Conservation (phyloP, 2,888 invertebrate genomes). For the Belgica antarctica region DNA sequence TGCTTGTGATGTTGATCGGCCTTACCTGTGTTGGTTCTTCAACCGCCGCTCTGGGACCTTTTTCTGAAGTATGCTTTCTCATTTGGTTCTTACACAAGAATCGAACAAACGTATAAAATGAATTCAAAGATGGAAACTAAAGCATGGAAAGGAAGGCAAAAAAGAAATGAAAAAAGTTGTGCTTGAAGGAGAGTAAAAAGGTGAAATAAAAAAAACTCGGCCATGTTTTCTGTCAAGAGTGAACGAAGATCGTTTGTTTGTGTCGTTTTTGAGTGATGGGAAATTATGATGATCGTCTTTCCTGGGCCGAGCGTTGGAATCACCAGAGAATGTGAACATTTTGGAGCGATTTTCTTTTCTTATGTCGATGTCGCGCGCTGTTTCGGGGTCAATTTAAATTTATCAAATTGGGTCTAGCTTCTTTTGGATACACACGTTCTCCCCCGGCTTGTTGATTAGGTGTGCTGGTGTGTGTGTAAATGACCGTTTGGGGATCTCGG, state of each 20-base stretch:
- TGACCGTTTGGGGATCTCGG: conserved; percentile 31
- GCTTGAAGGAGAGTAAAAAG: neutral
- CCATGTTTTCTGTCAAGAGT: conserved; percentile 13
- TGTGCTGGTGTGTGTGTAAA: conserved; percentile 34
- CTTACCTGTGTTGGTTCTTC: conserved; percentile 18
- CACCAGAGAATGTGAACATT: neutral
- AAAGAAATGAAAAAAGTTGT: conserved; percentile 12
- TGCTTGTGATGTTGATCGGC: neutral
- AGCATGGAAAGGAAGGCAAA: conserved; percentile 3
- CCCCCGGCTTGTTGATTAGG: neutral
- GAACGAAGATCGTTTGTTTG: neutral
- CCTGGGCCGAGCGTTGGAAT: too few species aligned
- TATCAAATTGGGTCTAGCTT: neutral
- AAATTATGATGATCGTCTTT: conserved; percentile 12
- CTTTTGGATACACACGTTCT: neutral
- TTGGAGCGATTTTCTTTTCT: neutral
- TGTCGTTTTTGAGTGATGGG: conserved; percentile 4
- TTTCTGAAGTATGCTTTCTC: conserved; percentile 13
- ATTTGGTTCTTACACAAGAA: conserved; percentile 25
- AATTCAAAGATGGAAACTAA: conserved; percentile 28
- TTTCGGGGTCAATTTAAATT: conserved; percentile 24
- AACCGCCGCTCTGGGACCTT: conserved; percentile 5
- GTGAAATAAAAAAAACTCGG: conserved; percentile 11
- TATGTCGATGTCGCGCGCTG: neutral
- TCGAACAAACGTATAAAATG: neutral